Percentiles rank a stretch among this genome's conserved stretches.
Evolutionary conservation across 2,113 vertebrate species (phyloP).

Genomic region (Pseudopodoces humilis): DNA sequence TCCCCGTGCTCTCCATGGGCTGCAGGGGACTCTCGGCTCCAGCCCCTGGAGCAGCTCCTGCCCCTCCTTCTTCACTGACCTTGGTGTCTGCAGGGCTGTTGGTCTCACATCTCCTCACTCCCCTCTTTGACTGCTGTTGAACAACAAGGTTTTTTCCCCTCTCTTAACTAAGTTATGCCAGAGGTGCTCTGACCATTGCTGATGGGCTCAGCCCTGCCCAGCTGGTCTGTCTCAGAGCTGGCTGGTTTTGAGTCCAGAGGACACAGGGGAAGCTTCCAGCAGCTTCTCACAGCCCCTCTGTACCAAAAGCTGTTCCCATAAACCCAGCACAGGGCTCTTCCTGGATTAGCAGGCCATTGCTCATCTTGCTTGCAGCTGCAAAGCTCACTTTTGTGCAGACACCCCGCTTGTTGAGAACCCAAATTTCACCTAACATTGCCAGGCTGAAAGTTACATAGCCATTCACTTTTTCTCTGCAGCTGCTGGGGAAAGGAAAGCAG

Average conservation of each 20-base stretch:
- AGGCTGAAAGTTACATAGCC: rapidly evolving
- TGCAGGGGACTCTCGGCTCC: not conserved
- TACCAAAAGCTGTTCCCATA: not conserved
- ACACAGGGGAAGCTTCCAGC: not conserved
- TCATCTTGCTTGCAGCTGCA: not conserved
- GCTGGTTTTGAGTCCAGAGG: not conserved
- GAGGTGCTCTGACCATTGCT: not conserved
- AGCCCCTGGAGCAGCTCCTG: not conserved
- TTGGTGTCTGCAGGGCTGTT: not conserved
- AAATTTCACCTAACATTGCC: not conserved
- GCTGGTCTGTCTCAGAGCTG: not conserved
- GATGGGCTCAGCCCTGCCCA: not conserved
- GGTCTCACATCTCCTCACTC: not conserved
- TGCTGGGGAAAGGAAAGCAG: not conserved
- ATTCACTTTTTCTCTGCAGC: not conserved
- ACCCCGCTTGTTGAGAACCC: not conserved
- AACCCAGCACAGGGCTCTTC: not conserved
- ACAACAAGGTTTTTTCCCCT: not conserved
- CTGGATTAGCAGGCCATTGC: not conserved
- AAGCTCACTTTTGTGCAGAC: not conserved
- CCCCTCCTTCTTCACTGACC: not conserved
- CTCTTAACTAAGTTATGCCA: not conserved
- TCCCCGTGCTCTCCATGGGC: rapidly evolving
- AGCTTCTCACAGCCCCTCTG: rapidly evolving
- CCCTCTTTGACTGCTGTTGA: not conserved